A percentile compares a stretch with the other conserved stretches of the same genome.
Evolutionary conservation across 2,888 invertebrate genomes (phyloP).

Genomic region (Apocheima hispidaria): DNA sequence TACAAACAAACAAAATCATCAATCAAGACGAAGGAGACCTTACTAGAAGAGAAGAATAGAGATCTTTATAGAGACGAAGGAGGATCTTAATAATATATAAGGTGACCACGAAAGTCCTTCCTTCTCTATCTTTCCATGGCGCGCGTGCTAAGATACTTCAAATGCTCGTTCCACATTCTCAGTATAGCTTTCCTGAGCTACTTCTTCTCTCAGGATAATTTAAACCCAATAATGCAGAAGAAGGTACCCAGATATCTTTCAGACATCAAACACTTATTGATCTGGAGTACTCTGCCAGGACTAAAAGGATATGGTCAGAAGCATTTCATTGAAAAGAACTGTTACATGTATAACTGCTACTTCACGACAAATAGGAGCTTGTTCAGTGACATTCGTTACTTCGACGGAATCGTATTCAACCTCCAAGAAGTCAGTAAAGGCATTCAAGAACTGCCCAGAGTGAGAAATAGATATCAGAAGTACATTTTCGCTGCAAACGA

Average conservation of each 20-base stretch:
- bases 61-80: too few species aligned
- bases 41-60: too few species aligned
- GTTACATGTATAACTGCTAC: slow-evolving; percentile 66
- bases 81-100: too few species aligned
- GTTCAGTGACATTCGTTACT: slow-evolving; percentile 63
- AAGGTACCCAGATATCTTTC: slow-evolving; percentile 59
- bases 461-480: slow-evolving; percentile 64
- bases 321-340: slow-evolving; percentile 57
- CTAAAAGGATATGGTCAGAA: slow-evolving; percentile 58
- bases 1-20: too few species aligned
- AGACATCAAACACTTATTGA: slow-evolving; percentile 68
- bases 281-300: slow-evolving; percentile 65
- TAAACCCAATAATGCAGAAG: slow-evolving; percentile 38
- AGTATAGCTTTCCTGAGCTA: slow-evolving; percentile 46
- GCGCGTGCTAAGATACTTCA: slow-evolving; percentile 47
- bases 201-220: slow-evolving; percentile 44
- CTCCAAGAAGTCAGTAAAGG: slow-evolving; percentile 57
- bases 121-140: slow-evolving; percentile 47
- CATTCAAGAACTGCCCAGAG: slow-evolving; percentile 48
- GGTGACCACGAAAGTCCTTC: too few species aligned
- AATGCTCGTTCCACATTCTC: slow-evolving; percentile 48
- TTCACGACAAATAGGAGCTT: slow-evolving; percentile 65
- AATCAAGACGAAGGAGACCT: too few species aligned
- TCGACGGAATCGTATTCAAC: slow-evolving; percentile 72
- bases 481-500: slow-evolving; percentile 74